phyloP scores from a whole-genome alignment of 1,140 invertebrate species.

The Drosophila arawakana region DNA sequence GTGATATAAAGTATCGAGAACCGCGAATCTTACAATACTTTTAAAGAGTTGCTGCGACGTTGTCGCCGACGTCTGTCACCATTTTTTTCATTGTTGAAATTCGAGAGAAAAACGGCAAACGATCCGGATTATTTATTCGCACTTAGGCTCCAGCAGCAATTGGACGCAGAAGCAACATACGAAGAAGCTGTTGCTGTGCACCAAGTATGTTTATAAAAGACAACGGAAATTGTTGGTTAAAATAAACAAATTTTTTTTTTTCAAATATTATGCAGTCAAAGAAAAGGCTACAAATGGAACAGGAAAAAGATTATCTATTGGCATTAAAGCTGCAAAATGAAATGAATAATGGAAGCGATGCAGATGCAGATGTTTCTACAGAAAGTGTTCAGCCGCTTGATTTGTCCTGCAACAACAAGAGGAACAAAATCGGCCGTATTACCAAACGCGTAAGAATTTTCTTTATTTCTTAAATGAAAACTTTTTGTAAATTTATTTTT shows the following conservation, averaged over 20 bases:
- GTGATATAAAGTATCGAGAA: conserved; percentile 4
- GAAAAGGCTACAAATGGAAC: neutral
- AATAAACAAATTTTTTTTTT: neutral
- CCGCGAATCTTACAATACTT: conserved; percentile 29
- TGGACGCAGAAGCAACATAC: too few species aligned
- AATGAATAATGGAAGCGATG: conserved; percentile 51
- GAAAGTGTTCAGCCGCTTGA: conserved; percentile 12
- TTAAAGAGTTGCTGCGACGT: conserved; percentile 17
- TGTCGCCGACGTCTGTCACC: neutral
- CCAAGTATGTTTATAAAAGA: conserved; percentile 12
- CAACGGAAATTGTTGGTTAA: conserved; percentile 6
- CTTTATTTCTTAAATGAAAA: too few species aligned
- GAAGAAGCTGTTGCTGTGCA: too few species aligned
- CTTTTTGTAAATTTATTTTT: neutral
- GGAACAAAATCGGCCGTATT: neutral
- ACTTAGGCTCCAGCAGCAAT: conserved; percentile 61
- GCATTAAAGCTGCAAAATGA: conserved; percentile 85
- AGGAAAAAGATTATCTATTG: conserved; percentile 83
- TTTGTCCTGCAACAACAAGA: conserved; percentile 14
- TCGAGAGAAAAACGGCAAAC: too few species aligned
- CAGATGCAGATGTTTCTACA: conserved; percentile 5
- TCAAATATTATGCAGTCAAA: neutral
- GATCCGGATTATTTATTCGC: conserved; percentile 72
- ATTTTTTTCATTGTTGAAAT: neutral
- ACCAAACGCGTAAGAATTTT: neutral